phyloP scores from a whole-genome alignment of 92 coral and sea anemone genomes.

The Plumapathes pennacea region DNA sequence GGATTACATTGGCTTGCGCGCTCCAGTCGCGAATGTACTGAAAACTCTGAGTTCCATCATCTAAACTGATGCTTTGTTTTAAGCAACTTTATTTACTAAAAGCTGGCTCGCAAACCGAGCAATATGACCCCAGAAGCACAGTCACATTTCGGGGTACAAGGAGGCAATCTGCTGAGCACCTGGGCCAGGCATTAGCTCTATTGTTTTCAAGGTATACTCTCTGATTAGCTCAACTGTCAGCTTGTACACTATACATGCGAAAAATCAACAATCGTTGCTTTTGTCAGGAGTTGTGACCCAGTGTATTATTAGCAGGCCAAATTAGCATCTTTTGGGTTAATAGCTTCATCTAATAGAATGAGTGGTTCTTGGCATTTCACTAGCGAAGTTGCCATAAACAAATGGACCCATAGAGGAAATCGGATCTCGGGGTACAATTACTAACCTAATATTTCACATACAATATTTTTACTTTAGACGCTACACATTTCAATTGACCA shows the following conservation, averaged over 20 bases:
- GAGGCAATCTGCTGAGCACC: conserved; percentile 60
- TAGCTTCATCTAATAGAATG: conserved; percentile 65
- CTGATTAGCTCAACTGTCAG: conserved; percentile 67
- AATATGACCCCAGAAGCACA: too few species aligned
- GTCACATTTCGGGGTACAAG: too few species aligned
- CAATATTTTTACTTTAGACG: conserved; percentile 64
- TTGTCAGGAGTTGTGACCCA: conserved; percentile 75
- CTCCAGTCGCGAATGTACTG: too few species aligned
- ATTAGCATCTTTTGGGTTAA: conserved; percentile 85
- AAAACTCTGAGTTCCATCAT: too few species aligned
- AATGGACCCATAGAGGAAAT: conserved; percentile 70
- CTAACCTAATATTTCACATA: conserved; percentile 83
- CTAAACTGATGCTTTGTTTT: too few species aligned
- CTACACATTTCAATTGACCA: conserved; percentile 50
- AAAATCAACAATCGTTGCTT: conserved; percentile 62
- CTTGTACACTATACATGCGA: conserved; percentile 49
- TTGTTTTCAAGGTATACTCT: conserved; percentile 58
- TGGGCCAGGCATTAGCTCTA: conserved; percentile 25
- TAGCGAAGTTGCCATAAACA: conserved; percentile 47
- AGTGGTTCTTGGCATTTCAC: conserved; percentile 53
- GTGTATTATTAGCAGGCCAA: conserved; percentile 74
- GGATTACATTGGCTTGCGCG: too few species aligned
- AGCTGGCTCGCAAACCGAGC: too few species aligned
- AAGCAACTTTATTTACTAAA: too few species aligned
- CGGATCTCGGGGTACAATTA: conserved; percentile 64